Conservation (phyloP, 2,888 invertebrate species). For the Eucriotettix oculatus region DNA sequence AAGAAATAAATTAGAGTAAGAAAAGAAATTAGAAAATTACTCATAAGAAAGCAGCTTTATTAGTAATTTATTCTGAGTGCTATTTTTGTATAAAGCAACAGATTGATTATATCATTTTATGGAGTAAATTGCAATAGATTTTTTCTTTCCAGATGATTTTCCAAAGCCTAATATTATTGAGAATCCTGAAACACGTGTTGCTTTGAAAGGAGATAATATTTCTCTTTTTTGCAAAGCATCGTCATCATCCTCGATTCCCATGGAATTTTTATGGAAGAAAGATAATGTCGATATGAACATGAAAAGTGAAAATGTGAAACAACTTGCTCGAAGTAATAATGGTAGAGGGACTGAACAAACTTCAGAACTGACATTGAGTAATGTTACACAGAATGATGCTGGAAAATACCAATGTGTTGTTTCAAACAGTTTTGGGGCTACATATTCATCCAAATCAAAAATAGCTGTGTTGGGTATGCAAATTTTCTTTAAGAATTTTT, state of each 20-base stretch:
- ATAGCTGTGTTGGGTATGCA: constrained; percentile 65
- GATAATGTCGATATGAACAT: constrained; percentile 51
- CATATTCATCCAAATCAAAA: constrained; percentile 72
- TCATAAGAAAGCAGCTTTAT: too few species aligned
- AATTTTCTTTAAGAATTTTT: too few species aligned
- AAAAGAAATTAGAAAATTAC: too few species aligned
- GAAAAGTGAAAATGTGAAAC: constrained; percentile 18
- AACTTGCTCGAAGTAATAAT: constrained; percentile 30
- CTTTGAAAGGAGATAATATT: constrained; percentile 75
- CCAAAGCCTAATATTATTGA: constrained; percentile 72
- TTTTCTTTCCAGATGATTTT: constrained; percentile 41
- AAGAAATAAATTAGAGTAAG: too few species aligned
- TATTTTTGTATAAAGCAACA: too few species aligned
- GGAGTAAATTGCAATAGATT: too few species aligned
- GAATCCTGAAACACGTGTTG: constrained; percentile 65
- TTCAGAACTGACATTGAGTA: constrained; percentile 54
- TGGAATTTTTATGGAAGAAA: constrained; percentile 76
- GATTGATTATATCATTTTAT: too few species aligned
- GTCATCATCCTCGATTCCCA: constrained; percentile 55
- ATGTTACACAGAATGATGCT: constrained; percentile 63
- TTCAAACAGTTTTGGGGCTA: constrained; percentile 73
- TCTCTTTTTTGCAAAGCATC: constrained; percentile 68
- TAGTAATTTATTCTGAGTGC: too few species aligned
- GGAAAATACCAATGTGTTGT: constrained; percentile 90
- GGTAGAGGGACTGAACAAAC: constrained; percentile 31